Percentiles rank a stretch among this genome's conserved stretches.
Conservation (phyloP, 2,113 vertebrate genomes). For the Leucopsar rothschildi region DNA sequence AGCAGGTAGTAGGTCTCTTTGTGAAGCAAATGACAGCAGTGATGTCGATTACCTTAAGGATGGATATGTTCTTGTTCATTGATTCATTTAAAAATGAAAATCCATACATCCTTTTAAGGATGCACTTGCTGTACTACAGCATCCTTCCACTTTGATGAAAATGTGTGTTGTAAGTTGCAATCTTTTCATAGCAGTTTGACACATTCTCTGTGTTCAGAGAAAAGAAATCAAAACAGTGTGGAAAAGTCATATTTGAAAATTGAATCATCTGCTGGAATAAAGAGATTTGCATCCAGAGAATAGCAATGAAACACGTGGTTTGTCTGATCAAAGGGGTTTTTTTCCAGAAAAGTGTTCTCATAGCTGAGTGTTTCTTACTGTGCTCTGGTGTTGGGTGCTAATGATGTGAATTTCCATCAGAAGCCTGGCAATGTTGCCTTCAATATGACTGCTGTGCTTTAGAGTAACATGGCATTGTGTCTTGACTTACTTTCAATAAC, state of each 20-base stretch:
- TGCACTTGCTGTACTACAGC: background rate
- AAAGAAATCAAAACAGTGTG: conserved; percentile 19
- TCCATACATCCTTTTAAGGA: conserved; percentile 7
- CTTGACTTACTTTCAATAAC: background rate
- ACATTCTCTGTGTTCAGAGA: conserved; percentile 1
- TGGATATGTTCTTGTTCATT: background rate
- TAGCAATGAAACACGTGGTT: background rate
- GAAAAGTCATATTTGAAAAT: conserved; percentile 9
- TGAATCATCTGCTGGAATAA: background rate
- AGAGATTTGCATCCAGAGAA: conserved; percentile 3
- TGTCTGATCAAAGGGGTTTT: background rate
- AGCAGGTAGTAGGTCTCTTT: background rate
- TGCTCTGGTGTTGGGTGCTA: background rate
- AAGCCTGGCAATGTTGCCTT: background rate
- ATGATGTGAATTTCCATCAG: background rate
- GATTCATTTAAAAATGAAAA: conserved; percentile 26
- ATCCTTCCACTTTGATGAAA: background rate
- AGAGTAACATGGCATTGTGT: background rate
- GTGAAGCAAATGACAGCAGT: background rate
- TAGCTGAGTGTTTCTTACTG: background rate
- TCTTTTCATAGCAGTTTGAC: conserved; percentile 14
- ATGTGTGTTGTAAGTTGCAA: background rate
- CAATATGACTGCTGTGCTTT: background rate
- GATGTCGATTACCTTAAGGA: background rate
- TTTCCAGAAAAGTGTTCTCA: background rate